Conservation (phyloP, 2,888 invertebrate species). For the Entomobrya multifasciata region DNA sequence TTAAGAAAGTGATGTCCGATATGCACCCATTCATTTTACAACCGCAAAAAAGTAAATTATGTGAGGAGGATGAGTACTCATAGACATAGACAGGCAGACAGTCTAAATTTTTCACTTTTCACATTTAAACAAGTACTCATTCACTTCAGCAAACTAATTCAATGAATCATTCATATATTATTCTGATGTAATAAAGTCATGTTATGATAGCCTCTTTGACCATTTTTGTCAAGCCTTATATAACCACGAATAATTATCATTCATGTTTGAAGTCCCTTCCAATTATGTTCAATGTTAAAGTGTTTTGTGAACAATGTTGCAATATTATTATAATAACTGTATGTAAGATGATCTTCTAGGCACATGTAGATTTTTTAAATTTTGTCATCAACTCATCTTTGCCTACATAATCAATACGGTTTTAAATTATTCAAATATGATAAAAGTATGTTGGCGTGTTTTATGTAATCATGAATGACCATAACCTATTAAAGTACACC, state of each 20-base stretch:
- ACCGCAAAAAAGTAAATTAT: neutral
- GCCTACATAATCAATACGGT: conserved; percentile 54
- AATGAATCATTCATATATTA: conserved; percentile 55
- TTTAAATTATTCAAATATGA: conserved; percentile 56
- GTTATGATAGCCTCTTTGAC: conserved; percentile 71
- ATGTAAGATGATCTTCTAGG: neutral
- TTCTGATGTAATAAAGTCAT: conserved; percentile 61
- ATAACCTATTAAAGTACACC: conserved; percentile 53
- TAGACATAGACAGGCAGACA: neutral
- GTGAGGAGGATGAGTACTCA: conserved; percentile 14
- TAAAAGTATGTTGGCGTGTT: conserved; percentile 16
- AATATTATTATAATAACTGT: conserved; percentile 12
- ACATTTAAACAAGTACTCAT: neutral
- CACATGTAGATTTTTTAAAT: neutral
- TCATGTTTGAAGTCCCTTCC: conserved; percentile 39
- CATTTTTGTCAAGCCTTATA: conserved; percentile 69
- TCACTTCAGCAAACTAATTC: conserved; percentile 56
- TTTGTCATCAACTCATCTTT: conserved; percentile 26
- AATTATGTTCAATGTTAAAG: conserved; percentile 9
- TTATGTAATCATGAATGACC: conserved; percentile 52
- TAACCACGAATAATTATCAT: conserved; percentile 56
- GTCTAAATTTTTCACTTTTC: conserved; percentile 33
- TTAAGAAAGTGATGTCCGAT: too few species aligned
- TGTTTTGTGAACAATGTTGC: conserved; percentile 28
- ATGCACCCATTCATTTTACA: neutral